Evolutionary conservation across 1,140 invertebrate species (phyloP).

Genomic region (Habropoda laboriosa): DNA sequence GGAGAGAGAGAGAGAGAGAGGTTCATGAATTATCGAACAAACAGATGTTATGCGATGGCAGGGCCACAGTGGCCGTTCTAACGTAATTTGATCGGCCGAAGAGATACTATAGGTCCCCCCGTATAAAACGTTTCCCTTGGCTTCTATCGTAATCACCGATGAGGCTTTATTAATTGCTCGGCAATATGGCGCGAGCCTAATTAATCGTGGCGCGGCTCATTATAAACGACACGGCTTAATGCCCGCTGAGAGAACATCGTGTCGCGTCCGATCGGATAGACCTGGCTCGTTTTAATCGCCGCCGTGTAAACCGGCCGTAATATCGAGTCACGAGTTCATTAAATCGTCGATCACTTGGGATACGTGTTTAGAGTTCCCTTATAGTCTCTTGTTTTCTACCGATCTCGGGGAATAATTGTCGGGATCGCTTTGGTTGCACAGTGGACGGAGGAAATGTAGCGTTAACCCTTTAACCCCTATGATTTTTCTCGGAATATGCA

Average conservation of each 20-base stretch:
- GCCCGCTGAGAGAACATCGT: constrained; percentile 1
- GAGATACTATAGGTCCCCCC: constrained; percentile 13
- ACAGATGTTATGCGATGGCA: constrained; percentile 38
- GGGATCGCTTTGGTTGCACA: too few species aligned
- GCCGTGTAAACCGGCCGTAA: constrained; percentile 15
- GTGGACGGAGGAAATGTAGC: too few species aligned
- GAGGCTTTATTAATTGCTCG: constrained; percentile 47
- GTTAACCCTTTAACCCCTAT: too few species aligned
- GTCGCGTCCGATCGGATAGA: constrained; percentile 4
- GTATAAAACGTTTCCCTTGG: neutral
- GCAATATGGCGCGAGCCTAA: constrained; percentile 47
- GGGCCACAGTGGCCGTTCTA: constrained; percentile 14
- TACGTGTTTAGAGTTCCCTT: too few species aligned
- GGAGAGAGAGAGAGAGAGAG: too few species aligned
- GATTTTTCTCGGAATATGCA: too few species aligned
- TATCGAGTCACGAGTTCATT: constrained; percentile 29
- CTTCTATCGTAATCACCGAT: constrained; percentile 32
- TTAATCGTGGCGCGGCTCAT: constrained; percentile 41
- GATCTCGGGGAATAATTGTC: too few species aligned
- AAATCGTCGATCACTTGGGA: constrained; percentile 35
- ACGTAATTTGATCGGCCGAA: constrained; percentile 42
- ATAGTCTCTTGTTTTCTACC: too few species aligned
- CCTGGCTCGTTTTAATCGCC: constrained; percentile 24
- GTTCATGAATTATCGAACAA: constrained; percentile 55
- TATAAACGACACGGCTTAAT: constrained; percentile 43